Evolutionary conservation across 2,113 vertebrate species (phyloP).

Genomic region (Sinocyclocheilus maitianheensis): DNA sequence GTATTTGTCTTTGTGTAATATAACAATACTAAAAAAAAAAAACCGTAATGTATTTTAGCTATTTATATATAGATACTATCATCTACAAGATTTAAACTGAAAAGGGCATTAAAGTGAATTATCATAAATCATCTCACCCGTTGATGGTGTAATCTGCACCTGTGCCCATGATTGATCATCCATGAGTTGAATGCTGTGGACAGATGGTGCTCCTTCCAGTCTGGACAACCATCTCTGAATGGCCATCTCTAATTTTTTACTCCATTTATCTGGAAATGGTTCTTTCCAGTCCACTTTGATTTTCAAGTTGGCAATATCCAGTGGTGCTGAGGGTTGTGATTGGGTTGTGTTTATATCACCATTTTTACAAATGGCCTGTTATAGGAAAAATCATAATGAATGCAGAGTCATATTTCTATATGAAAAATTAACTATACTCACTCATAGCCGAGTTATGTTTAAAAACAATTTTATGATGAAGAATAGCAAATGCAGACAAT

Average conservation of each 20-base stretch:
- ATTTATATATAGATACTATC: neutral
- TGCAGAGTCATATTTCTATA: neutral
- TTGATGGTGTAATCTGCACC: constrained; percentile 36
- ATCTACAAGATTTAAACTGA: neutral
- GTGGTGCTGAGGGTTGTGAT: neutral
- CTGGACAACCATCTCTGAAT: neutral
- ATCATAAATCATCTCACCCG: constrained; percentile 51
- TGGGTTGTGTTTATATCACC: neutral
- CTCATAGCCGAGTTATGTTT: neutral
- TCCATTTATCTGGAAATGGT: neutral
- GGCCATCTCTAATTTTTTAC: rapidly evolving
- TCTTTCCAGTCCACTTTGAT: neutral
- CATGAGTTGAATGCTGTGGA: rapidly evolving
- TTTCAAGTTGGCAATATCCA: neutral
- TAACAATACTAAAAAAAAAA: too few species aligned
- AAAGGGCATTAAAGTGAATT: neutral
- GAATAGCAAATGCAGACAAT: neutral
- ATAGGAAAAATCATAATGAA: neutral
- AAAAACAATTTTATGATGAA: neutral
- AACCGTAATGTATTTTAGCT: too few species aligned
- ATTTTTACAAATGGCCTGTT: neutral
- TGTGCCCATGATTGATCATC: neutral
- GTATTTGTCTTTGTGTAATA: too few species aligned
- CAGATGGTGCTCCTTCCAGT: neutral
- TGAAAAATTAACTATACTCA: neutral